Base-by-base conservation (phyloP, 1,140 invertebrate species). In the Plutomurus gul region DNA sequence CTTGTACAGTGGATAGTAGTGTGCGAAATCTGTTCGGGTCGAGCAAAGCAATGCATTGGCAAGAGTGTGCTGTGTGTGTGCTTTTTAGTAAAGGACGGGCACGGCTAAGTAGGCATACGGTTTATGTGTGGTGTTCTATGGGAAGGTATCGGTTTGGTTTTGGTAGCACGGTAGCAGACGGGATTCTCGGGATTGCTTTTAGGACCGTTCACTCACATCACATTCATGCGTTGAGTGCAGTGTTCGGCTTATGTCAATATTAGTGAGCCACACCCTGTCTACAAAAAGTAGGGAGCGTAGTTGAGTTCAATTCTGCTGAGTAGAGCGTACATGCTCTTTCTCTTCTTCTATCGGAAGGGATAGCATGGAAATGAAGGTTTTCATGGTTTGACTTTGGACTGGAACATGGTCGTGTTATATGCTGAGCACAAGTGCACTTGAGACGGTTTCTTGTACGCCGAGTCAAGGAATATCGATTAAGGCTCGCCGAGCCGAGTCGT, bases 211-310 rank as follows among this genome's bases (percentile, higher is more conserved):
- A 65, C 56, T 43, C 39, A n/a, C 39, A 65, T 65, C 56, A 30
- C 56, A 65, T 65, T 65, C 56, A 65, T 65, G 56, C 56, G 56
- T 65, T 65, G 56, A 65, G 56, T 65, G 56, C 56, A 65, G 56
- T 33, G 56, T 65, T 65, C 56, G 56, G 56, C 56, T 65, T 65
- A 65, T 65, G 56, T 65, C 56, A 65, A 65, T 65, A 65, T 65
- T 65, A 65, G 56, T 65, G 56, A 65, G 56, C 56, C 56, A 65
- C 56, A 65, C 56, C 56, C 56, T 65, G 56, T 65, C 56, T 65
- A 65, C 56, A 65, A 65, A 65, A 65, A 65, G 56, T 65, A 65
- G 56, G 56, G 56, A 65, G 56, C 25, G 56, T 65, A 65, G 56
- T 16, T 33, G 30, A 33, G 22, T 75, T 56, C 49, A 18, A 33